Conservation (phyloP, 2,888 invertebrate species). For the Mythimna lalbum region DNA sequence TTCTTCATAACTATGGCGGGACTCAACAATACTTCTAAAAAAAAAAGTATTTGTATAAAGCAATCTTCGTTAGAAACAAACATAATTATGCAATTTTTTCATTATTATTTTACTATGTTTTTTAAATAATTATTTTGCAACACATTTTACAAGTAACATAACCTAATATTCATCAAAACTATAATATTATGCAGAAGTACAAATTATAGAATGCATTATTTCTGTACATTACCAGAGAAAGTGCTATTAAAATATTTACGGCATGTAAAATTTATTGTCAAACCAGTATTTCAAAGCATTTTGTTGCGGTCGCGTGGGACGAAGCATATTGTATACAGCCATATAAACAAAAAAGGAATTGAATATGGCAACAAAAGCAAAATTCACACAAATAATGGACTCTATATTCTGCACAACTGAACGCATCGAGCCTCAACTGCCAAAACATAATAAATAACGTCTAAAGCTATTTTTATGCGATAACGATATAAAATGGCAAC, state of each 20-base stretch:
- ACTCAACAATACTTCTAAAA: conserved; percentile 6
- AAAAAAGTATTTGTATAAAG: conserved; percentile 10
- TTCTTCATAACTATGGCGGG: neutral
- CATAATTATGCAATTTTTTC: conserved; percentile 48
- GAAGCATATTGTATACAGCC: neutral
- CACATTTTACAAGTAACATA: conserved; percentile 28
- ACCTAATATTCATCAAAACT: conserved; percentile 34
- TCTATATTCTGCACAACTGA: conserved; percentile 31
- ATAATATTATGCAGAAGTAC: conserved; percentile 35
- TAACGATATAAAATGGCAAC: conserved; percentile 62
- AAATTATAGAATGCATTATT: conserved; percentile 43
- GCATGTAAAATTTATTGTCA: neutral
- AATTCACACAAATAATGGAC: conserved; percentile 23
- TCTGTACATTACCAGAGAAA: conserved; percentile 8
- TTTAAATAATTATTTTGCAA: conserved; percentile 30
- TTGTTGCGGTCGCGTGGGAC: neutral
- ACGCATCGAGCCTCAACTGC: conserved; percentile 36
- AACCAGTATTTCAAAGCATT: neutral
- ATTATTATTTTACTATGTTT: conserved; percentile 35
- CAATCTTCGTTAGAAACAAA: conserved; percentile 5
- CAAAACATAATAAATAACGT: conserved; percentile 53
- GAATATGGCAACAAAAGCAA: conserved; percentile 27
- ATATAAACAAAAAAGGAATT: neutral
- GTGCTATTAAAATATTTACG: neutral
- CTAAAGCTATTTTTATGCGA: conserved; percentile 56